phyloP scores from a whole-genome alignment of 2,113 vertebrate genomes.

The Oryzias celebensis region DNA sequence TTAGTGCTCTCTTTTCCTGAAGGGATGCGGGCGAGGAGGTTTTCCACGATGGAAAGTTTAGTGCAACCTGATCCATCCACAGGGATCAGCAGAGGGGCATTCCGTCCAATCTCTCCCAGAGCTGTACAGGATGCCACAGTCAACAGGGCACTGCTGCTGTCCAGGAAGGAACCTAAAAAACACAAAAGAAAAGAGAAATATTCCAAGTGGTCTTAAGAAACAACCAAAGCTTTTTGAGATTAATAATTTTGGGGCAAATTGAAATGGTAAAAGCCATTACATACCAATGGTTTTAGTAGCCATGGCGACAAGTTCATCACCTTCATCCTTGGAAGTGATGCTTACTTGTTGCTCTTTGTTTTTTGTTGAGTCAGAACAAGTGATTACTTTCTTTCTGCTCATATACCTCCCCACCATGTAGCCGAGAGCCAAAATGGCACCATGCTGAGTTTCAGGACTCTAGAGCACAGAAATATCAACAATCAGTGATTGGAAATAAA shows the following conservation, averaged over 20 bases:
- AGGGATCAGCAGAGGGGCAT: conserved; percentile 86
- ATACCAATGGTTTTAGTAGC: conserved; percentile 90
- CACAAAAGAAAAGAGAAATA: neutral
- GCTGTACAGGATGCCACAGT: conserved; percentile 89
- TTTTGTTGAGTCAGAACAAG: conserved; percentile 56
- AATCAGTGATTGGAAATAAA: neutral
- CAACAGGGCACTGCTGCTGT: conserved; percentile 84
- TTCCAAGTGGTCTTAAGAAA: neutral
- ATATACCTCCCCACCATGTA: conserved; percentile 92
- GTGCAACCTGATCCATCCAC: conserved; percentile 87
- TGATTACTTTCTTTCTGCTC: conserved; percentile 79
- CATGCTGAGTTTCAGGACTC: conserved; percentile 94
- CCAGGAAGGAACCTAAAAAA: conserved; percentile 86
- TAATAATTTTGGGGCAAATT: neutral
- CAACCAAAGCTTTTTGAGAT: neutral
- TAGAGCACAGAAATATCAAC: conserved; percentile 54
- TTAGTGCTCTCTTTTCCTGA: conserved; percentile 95
- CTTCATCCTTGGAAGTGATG: conserved; percentile 75
- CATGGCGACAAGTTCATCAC: conserved; percentile 82
- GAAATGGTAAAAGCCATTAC: neutral
- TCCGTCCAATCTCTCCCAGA: conserved; percentile 92
- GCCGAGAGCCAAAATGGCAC: conserved; percentile 92
- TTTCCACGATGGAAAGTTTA: conserved; percentile 89
- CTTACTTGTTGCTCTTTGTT: conserved; percentile 65
- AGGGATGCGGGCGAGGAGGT: conserved; percentile 87